A percentile compares a stretch with the other conserved stretches of the same genome.
Evolutionary conservation across 2,797 vertebrate species (phyloP).

Genomic region (Vipera ursinii): DNA sequence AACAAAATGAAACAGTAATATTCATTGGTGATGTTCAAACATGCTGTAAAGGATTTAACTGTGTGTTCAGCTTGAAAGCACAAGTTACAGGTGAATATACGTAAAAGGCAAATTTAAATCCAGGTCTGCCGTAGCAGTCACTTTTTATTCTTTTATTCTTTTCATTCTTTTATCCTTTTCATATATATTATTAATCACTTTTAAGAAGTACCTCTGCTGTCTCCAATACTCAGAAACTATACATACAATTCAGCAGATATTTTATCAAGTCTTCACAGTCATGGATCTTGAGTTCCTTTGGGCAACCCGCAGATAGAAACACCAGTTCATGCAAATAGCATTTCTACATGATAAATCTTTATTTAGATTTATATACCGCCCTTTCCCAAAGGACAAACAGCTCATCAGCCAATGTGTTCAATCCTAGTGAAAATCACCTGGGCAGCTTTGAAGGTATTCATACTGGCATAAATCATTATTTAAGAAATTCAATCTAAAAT

Average conservation of each 20-base stretch:
- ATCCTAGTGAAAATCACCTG: not conserved
- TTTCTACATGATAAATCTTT: not conserved
- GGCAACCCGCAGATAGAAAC: not conserved
- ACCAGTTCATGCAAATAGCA: not conserved
- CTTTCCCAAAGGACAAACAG: no score
- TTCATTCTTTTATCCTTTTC: not conserved
- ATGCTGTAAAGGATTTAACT: not conserved
- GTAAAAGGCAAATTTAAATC: not conserved
- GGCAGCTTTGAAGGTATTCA: not conserved
- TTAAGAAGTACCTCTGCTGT: not conserved
- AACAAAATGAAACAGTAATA: not conserved
- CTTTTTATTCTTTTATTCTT: not conserved
- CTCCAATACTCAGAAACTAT: not conserved
- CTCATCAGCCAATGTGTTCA: not conserved
- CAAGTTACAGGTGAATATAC: conserved; percentile 11
- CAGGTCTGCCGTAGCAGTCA: not conserved
- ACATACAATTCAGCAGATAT: not conserved
- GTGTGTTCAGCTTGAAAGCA: conserved; percentile 1
- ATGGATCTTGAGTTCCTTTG: not conserved
- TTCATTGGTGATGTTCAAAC: not conserved
- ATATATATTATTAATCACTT: not conserved
- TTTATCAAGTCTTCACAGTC: not conserved
- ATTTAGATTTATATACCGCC: no score
- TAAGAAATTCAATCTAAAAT: not conserved
- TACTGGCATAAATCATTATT: not conserved